Evolutionary conservation across 2,888 invertebrate genomes (phyloP).

Genomic region (Thelaira solivaga): DNA sequence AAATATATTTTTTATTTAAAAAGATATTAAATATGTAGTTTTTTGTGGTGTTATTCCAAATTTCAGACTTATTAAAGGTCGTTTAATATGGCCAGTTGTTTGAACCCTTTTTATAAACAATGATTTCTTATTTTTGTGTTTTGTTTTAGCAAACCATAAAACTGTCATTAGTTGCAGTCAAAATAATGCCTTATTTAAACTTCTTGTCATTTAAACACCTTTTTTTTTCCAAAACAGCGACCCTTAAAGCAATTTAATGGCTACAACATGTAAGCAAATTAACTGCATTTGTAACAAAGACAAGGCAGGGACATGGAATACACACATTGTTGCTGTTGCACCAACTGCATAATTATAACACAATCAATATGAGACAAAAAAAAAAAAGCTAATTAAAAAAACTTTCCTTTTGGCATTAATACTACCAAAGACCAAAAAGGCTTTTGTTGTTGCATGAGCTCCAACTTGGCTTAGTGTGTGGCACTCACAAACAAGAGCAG

Average conservation of each 20-base stretch:
- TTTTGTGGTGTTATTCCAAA: no score
- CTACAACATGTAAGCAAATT: constrained; percentile 4
- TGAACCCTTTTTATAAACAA: constrained; percentile 24
- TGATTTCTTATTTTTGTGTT: no score
- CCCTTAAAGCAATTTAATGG: constrained; percentile 7
- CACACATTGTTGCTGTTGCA: constrained; percentile 18
- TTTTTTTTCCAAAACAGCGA: neutral
- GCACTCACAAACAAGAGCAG: neutral
- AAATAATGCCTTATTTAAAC: constrained; percentile 20
- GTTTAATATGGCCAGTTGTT: no score
- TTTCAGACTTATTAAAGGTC: no score
- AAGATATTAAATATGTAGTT: no score
- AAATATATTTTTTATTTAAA: no score
- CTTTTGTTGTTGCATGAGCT: neutral
- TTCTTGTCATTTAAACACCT: constrained; percentile 8
- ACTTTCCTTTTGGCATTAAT: no score
- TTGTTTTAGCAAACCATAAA: no score
- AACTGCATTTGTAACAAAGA: neutral
- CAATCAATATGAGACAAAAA: constrained; percentile 26
- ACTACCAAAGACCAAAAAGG: no score
- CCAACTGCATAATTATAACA: constrained; percentile 46
- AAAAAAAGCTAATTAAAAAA: constrained; percentile 51
- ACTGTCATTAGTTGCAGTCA: constrained; percentile 10
- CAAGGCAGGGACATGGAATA: neutral
- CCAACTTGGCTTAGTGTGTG: neutral